Evolutionary conservation across 2,888 invertebrate genomes (phyloP).

Genomic region (Leptarthrus brevirostris): DNA sequence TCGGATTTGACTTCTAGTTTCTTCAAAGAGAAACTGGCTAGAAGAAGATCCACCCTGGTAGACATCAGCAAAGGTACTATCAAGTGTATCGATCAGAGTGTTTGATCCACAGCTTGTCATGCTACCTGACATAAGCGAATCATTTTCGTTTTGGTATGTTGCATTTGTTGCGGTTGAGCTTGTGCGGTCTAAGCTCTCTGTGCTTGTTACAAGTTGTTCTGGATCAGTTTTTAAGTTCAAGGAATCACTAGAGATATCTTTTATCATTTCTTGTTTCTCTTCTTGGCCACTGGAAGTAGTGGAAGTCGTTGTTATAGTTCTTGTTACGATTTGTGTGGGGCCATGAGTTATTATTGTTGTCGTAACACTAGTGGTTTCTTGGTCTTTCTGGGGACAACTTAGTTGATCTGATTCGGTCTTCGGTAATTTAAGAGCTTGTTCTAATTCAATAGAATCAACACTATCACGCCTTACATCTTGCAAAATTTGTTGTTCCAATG

Average conservation of each 20-base stretch:
- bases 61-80: constrained; percentile 59
- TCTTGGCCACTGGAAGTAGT: constrained; percentile 54
- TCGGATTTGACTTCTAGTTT: constrained; percentile 34
- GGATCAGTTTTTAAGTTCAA: constrained; percentile 67
- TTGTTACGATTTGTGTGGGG: constrained; percentile 50
- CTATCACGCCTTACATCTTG: constrained; percentile 63
- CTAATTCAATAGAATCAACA: constrained; percentile 65
- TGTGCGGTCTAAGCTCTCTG: constrained; percentile 80
- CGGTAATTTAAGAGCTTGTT: constrained; percentile 57
- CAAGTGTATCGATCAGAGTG: constrained; percentile 83
- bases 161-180: constrained; percentile 85
- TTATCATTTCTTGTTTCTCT: constrained; percentile 57
- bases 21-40: constrained; percentile 42
- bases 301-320: constrained; percentile 56
- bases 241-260: constrained; percentile 65
- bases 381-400: constrained; percentile 57
- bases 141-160: constrained; percentile 85
- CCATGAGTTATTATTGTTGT: constrained; percentile 54
- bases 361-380: constrained; percentile 59
- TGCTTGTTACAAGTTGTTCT: constrained; percentile 74
- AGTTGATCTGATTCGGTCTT: constrained; percentile 58
- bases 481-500: constrained; percentile 63
- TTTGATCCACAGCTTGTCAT: constrained; percentile 86
- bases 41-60: constrained; percentile 48
- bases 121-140: constrained; percentile 87